phyloP scores from a whole-genome alignment of 2,888 invertebrate genomes.

The Diloba caeruleocephala region DNA sequence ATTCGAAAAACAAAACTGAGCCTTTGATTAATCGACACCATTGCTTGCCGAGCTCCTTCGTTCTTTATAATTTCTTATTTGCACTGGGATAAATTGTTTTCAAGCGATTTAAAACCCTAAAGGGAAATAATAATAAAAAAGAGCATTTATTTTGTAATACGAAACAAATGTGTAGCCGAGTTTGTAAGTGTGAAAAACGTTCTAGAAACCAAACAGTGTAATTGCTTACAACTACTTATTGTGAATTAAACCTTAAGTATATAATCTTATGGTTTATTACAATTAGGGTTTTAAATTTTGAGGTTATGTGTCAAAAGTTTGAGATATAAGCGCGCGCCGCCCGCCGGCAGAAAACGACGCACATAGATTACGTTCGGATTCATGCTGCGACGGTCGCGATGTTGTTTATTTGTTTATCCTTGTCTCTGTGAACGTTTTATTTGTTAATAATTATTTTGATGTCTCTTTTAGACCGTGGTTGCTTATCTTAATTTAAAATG shows the following conservation, averaged over 20 bases:
- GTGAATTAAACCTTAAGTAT: constrained; percentile 44
- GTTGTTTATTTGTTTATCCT: constrained; percentile 77
- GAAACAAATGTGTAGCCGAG: constrained; percentile 48
- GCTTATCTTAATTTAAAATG: constrained; percentile 47
- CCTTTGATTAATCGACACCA: constrained; percentile 75
- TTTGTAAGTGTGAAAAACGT: constrained; percentile 65
- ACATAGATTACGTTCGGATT: constrained; percentile 77
- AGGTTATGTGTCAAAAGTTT: constrained; percentile 75
- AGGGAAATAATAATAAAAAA: constrained; percentile 27
- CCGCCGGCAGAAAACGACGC: constrained; percentile 73
- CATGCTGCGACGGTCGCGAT: constrained; percentile 80
- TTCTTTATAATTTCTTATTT: constrained; percentile 51
- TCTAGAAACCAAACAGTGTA: constrained; percentile 51
- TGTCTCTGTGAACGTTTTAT: constrained; percentile 55
- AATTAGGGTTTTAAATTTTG: constrained; percentile 50
- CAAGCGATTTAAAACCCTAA: constrained; percentile 47
- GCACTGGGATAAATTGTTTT: constrained; percentile 9
- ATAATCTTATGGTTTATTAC: constrained; percentile 39
- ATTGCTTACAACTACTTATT: constrained; percentile 12
- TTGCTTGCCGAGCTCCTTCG: constrained; percentile 65
- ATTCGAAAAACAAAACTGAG: constrained; percentile 72
- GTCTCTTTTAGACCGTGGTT: constrained; percentile 54
- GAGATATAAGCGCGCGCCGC: constrained; percentile 71
- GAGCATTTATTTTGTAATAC: constrained; percentile 29
- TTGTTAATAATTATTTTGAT: constrained; percentile 63